Evolutionary conservation across 2,888 invertebrate species (phyloP), one percentile per base, ranked within the genome.

Genomic region (Agrenia bidenticulata): DNA sequence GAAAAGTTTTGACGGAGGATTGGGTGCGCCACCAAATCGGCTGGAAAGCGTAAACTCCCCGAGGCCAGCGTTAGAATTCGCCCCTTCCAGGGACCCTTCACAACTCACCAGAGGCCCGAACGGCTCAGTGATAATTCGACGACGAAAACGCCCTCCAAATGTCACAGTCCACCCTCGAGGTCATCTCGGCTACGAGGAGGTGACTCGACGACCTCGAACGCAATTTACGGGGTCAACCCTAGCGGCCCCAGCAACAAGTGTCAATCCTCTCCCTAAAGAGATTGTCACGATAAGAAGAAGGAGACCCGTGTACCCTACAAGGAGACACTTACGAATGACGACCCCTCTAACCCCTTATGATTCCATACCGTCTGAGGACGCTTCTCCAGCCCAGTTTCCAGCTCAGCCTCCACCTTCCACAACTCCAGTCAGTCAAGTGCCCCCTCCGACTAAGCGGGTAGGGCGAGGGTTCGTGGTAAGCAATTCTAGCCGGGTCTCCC

Each of bases 161-260:
- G 60, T 64, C 13, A 45, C 60, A 1, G 64, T 64, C 23, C 53
- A 64, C 27, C 64, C 64, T 4, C 41, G 64, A 17, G 64, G 64
- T 21, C 64, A 64, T 49, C 42, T 64, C n/a, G 64, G 64, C n/a
- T 60, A 59, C 24, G 54, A 64, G 27, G 56, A 64, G 27, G 60
- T 54, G 2, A 24, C n/a, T 7, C 26, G 58, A 13, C 45, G 39
- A 37, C 2, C 23, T 13, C 13, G 26, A 51, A 23, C 17, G 7
- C 17, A 19, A 24, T 50, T 45, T 23, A 42, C 54, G 1, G 60
- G 60, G 5, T 41, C 64, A 1, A 7, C 42, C 4, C 32, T 53
- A 15, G 42, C 24, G 7, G 23, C 50, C 11, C 53, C 64, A 1
- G 53, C 64, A 1, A 60, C 64, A n/a, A 64, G 64, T 49, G 49